These are phyloP conservation scores for Heliconius erato DNA, from an alignment of 2,888 invertebrate genomes.

Conservation along the genomic window DNA sequence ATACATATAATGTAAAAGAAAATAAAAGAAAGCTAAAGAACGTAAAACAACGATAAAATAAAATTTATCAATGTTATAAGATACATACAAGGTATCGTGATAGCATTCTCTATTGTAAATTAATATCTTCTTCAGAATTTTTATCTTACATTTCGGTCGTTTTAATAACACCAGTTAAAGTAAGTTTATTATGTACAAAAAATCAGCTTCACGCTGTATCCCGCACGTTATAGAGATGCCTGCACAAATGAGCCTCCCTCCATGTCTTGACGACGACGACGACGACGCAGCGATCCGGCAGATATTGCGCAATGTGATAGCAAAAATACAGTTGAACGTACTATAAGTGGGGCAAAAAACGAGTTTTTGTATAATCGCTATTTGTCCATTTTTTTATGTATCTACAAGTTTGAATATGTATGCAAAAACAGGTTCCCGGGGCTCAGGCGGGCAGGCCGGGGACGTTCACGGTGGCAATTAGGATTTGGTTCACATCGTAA, in stretches of 20 bases:
- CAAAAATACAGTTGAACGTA: slow-evolving; percentile 39
- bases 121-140: too few species aligned
- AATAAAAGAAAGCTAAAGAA: too few species aligned
- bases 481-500: neutral
- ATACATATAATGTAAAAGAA: too few species aligned
- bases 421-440: neutral
- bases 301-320: slow-evolving; percentile 33
- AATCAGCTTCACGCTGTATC: too few species aligned
- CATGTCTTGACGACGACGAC: neutral
- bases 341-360: slow-evolving; percentile 36
- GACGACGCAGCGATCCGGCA: slow-evolving; percentile 8
- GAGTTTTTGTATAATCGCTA: slow-evolving; percentile 26
- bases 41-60: too few species aligned
- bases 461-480: neutral
- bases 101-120: too few species aligned
- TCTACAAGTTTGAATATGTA: neutral
- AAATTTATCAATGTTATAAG: too few species aligned
- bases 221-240: neutral
- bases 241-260: slow-evolving; percentile 5
- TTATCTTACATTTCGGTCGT: too few species aligned
- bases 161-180: neutral
- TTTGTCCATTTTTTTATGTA: slow-evolving; percentile 19
- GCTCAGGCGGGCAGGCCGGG: neutral
- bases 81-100: too few species aligned
- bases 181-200: neutral